These are phyloP conservation scores for Apus apus DNA, from an alignment of 2,113 vertebrate species.

Conservation along the genomic window DNA sequence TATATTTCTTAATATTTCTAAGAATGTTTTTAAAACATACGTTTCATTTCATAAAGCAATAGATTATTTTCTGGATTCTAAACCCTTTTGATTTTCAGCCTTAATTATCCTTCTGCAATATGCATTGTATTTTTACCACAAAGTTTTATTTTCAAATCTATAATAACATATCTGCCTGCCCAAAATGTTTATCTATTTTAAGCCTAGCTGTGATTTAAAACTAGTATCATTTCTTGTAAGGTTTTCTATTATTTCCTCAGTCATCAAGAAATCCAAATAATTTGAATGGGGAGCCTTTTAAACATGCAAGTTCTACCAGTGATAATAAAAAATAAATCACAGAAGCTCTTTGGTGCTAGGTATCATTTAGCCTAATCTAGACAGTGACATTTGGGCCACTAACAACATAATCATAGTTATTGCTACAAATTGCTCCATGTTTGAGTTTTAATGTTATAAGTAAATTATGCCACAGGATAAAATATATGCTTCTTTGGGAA, in stretches of 20 bases:
- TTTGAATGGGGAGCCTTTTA: constrained; percentile 69
- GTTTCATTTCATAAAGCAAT: not conserved
- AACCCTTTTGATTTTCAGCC: constrained; percentile 10
- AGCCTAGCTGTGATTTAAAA: constrained; percentile 46
- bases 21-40: not conserved
- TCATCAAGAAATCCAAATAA: constrained; percentile 49
- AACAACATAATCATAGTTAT: constrained; percentile 82
- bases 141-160: constrained; percentile 41
- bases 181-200: constrained; percentile 26
- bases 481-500: constrained; percentile 82
- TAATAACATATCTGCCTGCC: not conserved
- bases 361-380: constrained; percentile 80
- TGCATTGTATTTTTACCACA: not conserved
- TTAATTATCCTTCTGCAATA: not conserved
- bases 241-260: constrained; percentile 53
- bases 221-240: constrained; percentile 44
- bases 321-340: constrained; percentile 81
- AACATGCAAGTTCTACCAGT: constrained; percentile 68
- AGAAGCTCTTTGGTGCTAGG: constrained; percentile 72
- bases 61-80: constrained; percentile 27
- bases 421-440: constrained; percentile 82
- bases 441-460: constrained; percentile 85
- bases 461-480: constrained; percentile 83
- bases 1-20: constrained; percentile 24
- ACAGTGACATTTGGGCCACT: constrained; percentile 79